Evolutionary conservation across 1,140 invertebrate genomes (phyloP), one percentile per base, ranked within the genome.

Genomic region (Caenorhabditis remanei): DNA sequence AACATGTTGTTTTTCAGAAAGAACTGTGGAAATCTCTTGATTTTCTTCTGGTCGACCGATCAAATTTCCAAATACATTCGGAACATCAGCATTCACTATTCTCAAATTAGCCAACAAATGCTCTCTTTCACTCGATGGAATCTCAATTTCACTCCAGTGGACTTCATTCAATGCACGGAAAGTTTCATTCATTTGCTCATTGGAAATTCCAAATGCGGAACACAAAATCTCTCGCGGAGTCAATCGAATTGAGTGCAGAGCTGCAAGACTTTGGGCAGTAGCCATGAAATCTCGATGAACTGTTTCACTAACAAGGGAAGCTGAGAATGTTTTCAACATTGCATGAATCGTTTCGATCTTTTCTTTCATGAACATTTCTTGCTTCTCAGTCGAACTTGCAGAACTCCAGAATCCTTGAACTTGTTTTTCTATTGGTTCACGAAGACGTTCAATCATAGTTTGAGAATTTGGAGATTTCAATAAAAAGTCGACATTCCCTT

Each of bases 351-450:
- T 79, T 50, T 79, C 71, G 53, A 50, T 24, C 40, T 79, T 79
- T 14, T 79, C 84, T 65, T 67, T 85, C 40, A 85, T 21, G 19
- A 24, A 48, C 61, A 50, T 85, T 65, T 85, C 84, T 48, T 61
- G 40, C n/a, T 61, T 65, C 16, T 65, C 46, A 65, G 19, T 8
- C 0, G 13, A 1, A 40, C 46, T 65, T 46, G 56, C 84, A 65
- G 84, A 67, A 65, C 84, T 85, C 84, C 84, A 84, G 83, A 84
- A 84, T 84, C 83, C 83, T 61, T 84, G 41, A 16, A 63, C 21
- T 43, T 41, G 55, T 43, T 58, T 46, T 41, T 84, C 83, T 14
- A 63, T 84, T 84, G 83, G 53, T 21, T 84, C 83, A 16, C 40
- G 53, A 24, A 84, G 40, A 40, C 40, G 53, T 58, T 58, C 32